Conservation (phyloP, 2,888 invertebrate genomes). For the Glaucopsyche alexis region DNA sequence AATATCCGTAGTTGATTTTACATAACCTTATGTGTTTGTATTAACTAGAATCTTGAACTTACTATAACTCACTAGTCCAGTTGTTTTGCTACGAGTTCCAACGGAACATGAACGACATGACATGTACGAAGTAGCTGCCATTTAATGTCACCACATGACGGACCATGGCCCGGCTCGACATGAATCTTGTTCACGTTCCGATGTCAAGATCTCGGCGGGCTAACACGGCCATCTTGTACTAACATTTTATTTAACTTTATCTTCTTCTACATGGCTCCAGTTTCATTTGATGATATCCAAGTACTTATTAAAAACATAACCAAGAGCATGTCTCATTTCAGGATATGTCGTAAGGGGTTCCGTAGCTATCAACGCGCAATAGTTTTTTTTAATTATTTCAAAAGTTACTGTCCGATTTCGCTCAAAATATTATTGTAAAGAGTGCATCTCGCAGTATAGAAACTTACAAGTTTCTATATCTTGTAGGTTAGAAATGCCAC, state of each 20-base stretch:
- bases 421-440: too few relatives aligned
- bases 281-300: too few relatives aligned
- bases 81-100: background rate
- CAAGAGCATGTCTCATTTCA: too few relatives aligned
- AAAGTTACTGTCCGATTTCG: too few relatives aligned
- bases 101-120: constrained; percentile 6
- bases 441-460: too few relatives aligned
- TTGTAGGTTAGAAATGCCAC: too few relatives aligned
- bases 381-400: too few relatives aligned
- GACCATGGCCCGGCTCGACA: background rate
- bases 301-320: too few relatives aligned
- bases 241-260: background rate
- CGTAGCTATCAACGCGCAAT: too few relatives aligned
- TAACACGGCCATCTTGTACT: background rate
- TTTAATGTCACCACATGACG: background rate
- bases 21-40: background rate
- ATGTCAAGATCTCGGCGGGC: constrained; percentile 6
- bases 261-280: background rate
- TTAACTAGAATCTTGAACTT: background rate
- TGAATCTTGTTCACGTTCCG: constrained; percentile 8
- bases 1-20: too few relatives aligned
- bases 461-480: too few relatives aligned
- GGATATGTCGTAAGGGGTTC: too few relatives aligned
- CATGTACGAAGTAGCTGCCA: background rate
- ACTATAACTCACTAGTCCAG: constrained; percentile 11